Conservation (phyloP, 37 sponge, comb jelly and placozoan genomes). For the Agelas oroides region DNA sequence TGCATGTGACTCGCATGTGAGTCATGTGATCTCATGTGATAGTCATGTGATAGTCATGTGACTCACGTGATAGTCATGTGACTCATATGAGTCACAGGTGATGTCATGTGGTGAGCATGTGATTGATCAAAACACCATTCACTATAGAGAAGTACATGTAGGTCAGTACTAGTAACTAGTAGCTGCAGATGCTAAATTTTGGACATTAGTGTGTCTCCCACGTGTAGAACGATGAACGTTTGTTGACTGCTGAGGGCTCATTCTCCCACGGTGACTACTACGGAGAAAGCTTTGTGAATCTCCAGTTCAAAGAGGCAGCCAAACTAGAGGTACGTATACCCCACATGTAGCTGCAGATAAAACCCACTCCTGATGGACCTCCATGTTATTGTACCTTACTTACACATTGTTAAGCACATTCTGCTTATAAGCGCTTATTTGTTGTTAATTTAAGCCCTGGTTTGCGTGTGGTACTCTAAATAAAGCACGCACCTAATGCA, state of each 20-base stretch:
- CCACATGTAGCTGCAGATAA: no score
- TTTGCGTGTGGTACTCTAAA: no score
- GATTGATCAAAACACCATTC: no score
- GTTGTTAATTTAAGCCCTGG: no score
- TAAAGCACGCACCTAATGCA: not conserved
- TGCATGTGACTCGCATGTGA: no score
- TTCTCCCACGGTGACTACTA: constrained; percentile 34
- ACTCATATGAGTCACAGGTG: not conserved
- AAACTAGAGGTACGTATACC: constrained; percentile 54
- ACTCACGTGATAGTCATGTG: not conserved
- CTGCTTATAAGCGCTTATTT: no score
- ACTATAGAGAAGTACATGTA: no score
- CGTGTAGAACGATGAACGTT: not conserved
- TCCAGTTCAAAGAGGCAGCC: constrained; percentile 41
- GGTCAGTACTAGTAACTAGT: no score
- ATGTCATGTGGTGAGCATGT: not conserved
- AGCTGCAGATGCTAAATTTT: no score
- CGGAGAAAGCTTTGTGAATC: constrained; percentile 43
- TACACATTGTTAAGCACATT: not conserved
- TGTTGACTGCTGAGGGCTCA: constrained; percentile 20
- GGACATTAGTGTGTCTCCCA: not conserved
- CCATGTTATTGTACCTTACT: no score
- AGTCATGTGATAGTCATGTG: not conserved
- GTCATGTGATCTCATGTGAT: no score
- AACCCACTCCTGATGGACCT: no score